Evolutionary conservation across 2,113 vertebrate species (phyloP).

Genomic region (Chlorocebus sabaeus): DNA sequence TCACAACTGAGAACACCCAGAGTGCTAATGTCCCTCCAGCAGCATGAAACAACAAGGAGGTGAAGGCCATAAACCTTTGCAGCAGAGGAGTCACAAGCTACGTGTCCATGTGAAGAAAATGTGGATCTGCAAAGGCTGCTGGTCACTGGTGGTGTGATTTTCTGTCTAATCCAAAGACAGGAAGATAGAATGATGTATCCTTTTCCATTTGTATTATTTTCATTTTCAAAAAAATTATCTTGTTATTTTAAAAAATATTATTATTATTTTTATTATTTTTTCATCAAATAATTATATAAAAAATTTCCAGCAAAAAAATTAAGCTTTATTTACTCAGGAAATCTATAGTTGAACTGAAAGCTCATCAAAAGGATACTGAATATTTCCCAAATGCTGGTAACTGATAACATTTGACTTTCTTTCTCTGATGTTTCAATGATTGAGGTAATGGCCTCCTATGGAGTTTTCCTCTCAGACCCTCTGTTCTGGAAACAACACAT

Average conservation of each 20-base stretch:
- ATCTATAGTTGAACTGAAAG: not conserved
- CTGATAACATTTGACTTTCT: not conserved
- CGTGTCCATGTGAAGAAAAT: not conserved
- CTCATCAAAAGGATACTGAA: not conserved
- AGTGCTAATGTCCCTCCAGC: not conserved
- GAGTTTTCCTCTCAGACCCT: not conserved
- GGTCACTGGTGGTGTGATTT: not conserved
- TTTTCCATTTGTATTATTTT: not conserved
- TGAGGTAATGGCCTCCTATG: not conserved
- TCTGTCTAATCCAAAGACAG: not conserved
- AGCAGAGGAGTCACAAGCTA: not conserved
- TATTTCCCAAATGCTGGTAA: not conserved
- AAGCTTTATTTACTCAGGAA: not conserved
- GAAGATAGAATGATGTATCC: not conserved
- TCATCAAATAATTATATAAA: conserved; percentile 6
- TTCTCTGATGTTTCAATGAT: not conserved
- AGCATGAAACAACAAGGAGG: not conserved
- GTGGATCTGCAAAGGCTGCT: not conserved
- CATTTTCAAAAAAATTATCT: not conserved
- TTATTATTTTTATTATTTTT: not conserved
- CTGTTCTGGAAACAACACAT: not conserved
- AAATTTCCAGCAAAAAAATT: not conserved
- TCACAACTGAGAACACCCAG: conserved; percentile 36
- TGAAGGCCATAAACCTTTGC: not conserved
- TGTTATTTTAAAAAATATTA: not conserved